Evolutionary conservation across 2,797 vertebrate genomes (phyloP).

Genomic region (Cyprinella venusta): DNA sequence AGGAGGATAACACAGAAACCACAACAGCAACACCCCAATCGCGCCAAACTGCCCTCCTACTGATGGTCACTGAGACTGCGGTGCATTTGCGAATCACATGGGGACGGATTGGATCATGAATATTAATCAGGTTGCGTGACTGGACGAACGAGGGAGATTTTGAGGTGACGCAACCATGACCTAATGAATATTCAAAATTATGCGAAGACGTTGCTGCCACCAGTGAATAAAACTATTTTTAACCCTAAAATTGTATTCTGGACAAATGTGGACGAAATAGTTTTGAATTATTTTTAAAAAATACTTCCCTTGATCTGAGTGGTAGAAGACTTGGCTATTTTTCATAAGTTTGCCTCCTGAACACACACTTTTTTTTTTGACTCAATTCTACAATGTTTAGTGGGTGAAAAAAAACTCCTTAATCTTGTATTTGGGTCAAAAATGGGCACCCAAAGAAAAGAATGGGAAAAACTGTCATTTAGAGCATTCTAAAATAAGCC

Average conservation of each 20-base stretch:
- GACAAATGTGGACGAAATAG: too few relatives aligned
- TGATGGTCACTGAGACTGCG: neutral
- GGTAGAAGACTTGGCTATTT: too few relatives aligned
- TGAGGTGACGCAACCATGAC: neutral
- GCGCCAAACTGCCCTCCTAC: conserved; percentile 29
- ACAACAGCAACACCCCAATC: conserved; percentile 1
- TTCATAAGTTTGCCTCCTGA: too few relatives aligned
- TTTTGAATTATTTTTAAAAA: too few relatives aligned
- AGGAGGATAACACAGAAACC: conserved; percentile 7
- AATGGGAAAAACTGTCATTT: too few relatives aligned
- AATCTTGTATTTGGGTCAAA: too few relatives aligned
- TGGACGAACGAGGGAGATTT: neutral
- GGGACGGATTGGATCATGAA: neutral
- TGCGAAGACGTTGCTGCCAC: neutral
- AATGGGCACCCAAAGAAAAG: too few relatives aligned
- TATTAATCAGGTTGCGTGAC: neutral
- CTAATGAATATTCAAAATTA: conserved; percentile 18
- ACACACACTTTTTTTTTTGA: too few relatives aligned
- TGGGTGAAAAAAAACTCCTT: too few relatives aligned
- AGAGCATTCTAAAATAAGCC: too few relatives aligned
- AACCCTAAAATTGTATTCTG: neutral
- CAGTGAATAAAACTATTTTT: neutral
- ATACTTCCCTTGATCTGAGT: too few relatives aligned
- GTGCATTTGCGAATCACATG: conserved; percentile 4
- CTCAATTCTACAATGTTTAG: too few relatives aligned